phyloP scores from a whole-genome alignment of 2,113 vertebrate genomes.

The Epinephelus lanceolatus region DNA sequence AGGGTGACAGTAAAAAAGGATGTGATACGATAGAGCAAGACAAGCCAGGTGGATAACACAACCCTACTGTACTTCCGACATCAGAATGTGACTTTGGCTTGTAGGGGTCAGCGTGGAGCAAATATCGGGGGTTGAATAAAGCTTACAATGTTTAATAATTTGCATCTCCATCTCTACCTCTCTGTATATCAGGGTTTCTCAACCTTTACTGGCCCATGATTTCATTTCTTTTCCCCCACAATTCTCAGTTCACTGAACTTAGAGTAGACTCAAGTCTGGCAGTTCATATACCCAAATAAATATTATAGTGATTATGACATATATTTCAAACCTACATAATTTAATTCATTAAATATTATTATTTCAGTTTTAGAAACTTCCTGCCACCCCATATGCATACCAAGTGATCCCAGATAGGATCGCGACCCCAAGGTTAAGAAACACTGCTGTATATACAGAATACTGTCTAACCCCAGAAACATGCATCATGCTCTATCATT shows the following conservation, averaged over 20 bases:
- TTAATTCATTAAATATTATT: neutral
- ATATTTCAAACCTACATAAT: neutral
- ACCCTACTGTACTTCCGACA: neutral
- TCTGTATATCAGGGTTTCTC: conserved; percentile 20
- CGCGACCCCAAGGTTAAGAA: conserved; percentile 17
- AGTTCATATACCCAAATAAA: conserved; percentile 6
- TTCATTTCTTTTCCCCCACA: neutral
- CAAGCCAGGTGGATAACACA: conserved; percentile 12
- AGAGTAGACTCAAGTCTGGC: neutral
- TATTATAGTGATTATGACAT: neutral
- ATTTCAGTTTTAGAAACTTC: conserved; percentile 12
- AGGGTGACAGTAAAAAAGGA: conserved; percentile 2
- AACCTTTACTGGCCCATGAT: conserved; percentile 5
- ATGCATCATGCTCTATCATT: conserved; percentile 51
- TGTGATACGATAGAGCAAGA: neutral
- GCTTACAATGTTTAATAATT: conserved; percentile 4
- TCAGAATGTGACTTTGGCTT: conserved; percentile 47
- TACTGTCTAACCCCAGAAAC: conserved; percentile 24
- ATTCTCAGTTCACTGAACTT: neutral
- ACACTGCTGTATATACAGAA: conserved; percentile 31
- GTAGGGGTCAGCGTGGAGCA: conserved; percentile 44
- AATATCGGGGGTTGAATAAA: conserved; percentile 27
- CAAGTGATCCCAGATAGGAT: neutral
- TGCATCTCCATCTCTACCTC: neutral
- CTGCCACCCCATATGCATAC: conserved; percentile 6